Percentiles rank a stretch among this genome's conserved stretches.
Conservation (phyloP, 2,888 invertebrate genomes). For the Leucoptera coffeella region DNA sequence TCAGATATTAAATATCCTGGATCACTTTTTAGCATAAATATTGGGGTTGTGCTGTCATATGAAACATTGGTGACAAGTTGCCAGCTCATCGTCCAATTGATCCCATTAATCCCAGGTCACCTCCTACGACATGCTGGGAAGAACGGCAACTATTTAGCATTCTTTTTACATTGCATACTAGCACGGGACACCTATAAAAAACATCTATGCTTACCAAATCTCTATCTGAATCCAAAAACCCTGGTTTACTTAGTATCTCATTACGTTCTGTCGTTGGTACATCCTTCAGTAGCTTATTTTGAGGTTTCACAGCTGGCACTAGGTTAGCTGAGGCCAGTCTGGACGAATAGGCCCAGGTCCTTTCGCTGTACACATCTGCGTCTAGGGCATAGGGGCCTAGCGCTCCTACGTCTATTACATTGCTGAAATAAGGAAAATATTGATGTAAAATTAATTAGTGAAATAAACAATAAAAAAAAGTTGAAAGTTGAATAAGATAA, state of each 20-base stretch:
- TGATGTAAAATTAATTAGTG: neutral
- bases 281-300: slow-evolving; percentile 59
- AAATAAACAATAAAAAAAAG: neutral
- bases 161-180: too few species aligned
- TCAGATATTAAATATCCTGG: too few species aligned
- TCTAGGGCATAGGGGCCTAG: slow-evolving; percentile 83
- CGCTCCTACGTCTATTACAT: slow-evolving; percentile 92
- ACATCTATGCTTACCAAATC: too few species aligned
- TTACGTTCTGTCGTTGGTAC: slow-evolving; percentile 68
- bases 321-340: slow-evolving; percentile 13
- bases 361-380: slow-evolving; percentile 81
- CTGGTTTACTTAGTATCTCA: slow-evolving; percentile 48
- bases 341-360: slow-evolving; percentile 62
- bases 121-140: too few species aligned
- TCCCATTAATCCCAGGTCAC: too few species aligned
- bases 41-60: too few species aligned
- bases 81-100: too few species aligned
- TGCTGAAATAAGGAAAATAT: slow-evolving; percentile 40
- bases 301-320: slow-evolving; percentile 21
- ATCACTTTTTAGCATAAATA: too few species aligned
- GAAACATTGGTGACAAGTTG: too few species aligned
- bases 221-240: slow-evolving; percentile 57
- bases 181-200: too few species aligned
- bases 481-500: too few species aligned
- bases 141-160: too few species aligned